phyloP scores from a whole-genome alignment of 2,113 vertebrate genomes.

The Calyptommatus sinebrachiatus region DNA sequence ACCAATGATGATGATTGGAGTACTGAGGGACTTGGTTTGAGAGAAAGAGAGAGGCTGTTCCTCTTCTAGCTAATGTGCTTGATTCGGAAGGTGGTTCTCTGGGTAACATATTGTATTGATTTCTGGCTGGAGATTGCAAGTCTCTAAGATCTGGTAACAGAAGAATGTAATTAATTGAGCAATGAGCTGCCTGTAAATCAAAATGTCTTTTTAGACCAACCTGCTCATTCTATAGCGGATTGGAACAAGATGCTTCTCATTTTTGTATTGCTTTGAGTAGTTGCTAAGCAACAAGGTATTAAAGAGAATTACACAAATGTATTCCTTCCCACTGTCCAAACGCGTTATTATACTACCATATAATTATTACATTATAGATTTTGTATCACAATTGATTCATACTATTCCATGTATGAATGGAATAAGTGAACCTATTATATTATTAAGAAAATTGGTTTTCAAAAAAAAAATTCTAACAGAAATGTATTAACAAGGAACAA shows the following conservation, averaged over 20 bases:
- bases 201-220: slow-evolving; percentile 5
- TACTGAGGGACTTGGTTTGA: background rate
- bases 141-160: slow-evolving; percentile 13
- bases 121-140: slow-evolving; percentile 15
- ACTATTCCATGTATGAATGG: too few relatives aligned
- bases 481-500: too few relatives aligned
- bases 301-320: slow-evolving; percentile 6
- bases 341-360: too few relatives aligned
- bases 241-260: slow-evolving; percentile 21
- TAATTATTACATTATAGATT: too few relatives aligned
- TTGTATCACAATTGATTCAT: too few relatives aligned
- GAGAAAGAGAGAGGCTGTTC: background rate
- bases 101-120: slow-evolving; percentile 28
- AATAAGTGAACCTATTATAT: too few relatives aligned
- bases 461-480: too few relatives aligned
- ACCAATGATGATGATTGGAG: background rate
- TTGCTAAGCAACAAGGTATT: slow-evolving; percentile 12
- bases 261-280: slow-evolving; percentile 25
- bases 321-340: background rate
- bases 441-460: too few relatives aligned
- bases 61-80: background rate
- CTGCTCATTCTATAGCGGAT: slow-evolving; percentile 27
- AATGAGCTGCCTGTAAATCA: slow-evolving; percentile 9
- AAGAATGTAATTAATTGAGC: slow-evolving; percentile 31
- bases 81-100: background rate